A percentile compares a stretch with the other conserved stretches of the same genome.
phyloP scores from a whole-genome alignment of 2,888 invertebrate genomes.

The Calameuta filiformis region DNA sequence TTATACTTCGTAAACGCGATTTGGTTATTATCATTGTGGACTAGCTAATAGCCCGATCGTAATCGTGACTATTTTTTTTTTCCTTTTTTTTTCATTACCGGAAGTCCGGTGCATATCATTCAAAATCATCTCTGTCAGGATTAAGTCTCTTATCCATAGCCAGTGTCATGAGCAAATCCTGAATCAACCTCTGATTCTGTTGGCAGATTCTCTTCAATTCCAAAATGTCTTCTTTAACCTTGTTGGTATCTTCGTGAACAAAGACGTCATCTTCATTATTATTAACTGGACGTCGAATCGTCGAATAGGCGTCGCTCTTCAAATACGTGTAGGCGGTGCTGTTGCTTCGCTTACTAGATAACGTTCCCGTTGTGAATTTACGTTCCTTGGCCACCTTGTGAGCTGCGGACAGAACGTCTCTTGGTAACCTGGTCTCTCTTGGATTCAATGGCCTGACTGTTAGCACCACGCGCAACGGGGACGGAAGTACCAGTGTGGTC shows the following conservation, averaged over 20 bases:
- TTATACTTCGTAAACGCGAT: neutral
- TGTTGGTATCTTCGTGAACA: conserved; percentile 23
- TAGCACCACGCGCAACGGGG: conserved; percentile 83
- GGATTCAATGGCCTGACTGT: conserved; percentile 88
- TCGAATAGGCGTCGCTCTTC: conserved; percentile 42
- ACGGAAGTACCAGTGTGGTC: conserved; percentile 83
- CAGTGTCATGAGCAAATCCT: conserved; percentile 45
- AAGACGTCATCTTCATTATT: conserved; percentile 31
- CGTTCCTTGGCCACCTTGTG: conserved; percentile 84
- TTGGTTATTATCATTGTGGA: neutral
- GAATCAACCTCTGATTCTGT: conserved; percentile 52
- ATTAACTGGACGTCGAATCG: conserved; percentile 25
- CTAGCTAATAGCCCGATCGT: neutral
- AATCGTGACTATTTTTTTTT: neutral
- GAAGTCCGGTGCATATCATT: neutral
- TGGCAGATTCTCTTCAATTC: conserved; percentile 54
- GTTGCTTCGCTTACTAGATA: conserved; percentile 45
- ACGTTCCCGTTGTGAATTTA: conserved; percentile 61
- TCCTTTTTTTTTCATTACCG: neutral
- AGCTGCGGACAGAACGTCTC: conserved; percentile 82
- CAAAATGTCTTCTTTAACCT: conserved; percentile 45
- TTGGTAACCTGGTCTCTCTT: conserved; percentile 82
- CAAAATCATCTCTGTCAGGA: neutral
- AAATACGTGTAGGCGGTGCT: conserved; percentile 39
- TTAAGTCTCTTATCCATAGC: conserved; percentile 23